Conservation (phyloP, 2,888 invertebrate species). For the Polymixis lichenea region DNA sequence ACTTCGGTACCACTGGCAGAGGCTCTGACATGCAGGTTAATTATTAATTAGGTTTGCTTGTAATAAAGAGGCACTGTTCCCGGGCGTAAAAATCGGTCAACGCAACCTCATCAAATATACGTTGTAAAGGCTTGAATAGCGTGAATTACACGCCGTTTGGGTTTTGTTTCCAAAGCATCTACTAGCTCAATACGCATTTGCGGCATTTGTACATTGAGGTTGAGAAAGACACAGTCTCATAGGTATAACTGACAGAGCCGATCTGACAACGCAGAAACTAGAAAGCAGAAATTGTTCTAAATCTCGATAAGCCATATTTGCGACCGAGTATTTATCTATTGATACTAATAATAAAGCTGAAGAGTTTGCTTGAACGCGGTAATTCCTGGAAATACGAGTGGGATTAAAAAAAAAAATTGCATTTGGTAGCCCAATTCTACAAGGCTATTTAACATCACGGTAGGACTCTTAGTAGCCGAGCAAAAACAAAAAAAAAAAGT, state of each 20-base stretch:
- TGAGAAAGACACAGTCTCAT: not conserved
- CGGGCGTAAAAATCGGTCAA: not conserved
- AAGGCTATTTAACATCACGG: too few species aligned
- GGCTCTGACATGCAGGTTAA: slow-evolving; percentile 98
- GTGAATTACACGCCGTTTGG: not conserved
- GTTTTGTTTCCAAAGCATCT: not conserved
- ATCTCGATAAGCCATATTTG: not conserved
- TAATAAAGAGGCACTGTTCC: not conserved
- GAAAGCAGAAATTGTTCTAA: not conserved
- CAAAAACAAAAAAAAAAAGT: too few species aligned
- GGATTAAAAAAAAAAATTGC: too few species aligned
- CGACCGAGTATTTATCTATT: too few species aligned
- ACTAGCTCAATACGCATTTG: not conserved
- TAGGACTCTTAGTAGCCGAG: too few species aligned
- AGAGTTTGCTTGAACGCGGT: too few species aligned
- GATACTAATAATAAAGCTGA: too few species aligned
- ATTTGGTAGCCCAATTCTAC: too few species aligned
- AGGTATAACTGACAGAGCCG: not conserved
- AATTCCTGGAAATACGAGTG: too few species aligned
- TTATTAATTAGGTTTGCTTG: not conserved
- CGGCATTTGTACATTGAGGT: too few species aligned
- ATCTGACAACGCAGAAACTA: not conserved
- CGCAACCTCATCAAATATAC: not conserved
- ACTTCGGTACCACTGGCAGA: slow-evolving; percentile 98
- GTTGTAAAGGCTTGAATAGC: not conserved